Evolutionary conservation across 2,888 invertebrate species (phyloP).

Genomic region (Noctua fimbriata): DNA sequence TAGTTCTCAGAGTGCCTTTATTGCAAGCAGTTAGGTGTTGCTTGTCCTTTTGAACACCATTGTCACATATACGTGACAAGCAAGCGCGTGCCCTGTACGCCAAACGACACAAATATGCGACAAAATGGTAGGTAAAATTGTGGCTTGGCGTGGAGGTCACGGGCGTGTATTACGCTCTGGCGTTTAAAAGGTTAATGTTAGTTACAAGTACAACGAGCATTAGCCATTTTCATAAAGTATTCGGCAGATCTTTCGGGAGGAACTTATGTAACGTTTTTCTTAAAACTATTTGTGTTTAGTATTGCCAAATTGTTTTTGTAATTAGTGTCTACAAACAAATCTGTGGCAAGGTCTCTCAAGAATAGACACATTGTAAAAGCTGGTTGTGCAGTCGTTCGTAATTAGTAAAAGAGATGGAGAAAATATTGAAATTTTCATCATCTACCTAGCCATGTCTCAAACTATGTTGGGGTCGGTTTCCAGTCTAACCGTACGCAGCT

Average conservation of each 20-base stretch:
- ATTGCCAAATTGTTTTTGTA: slow-evolving; percentile 39
- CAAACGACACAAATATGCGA: too few species aligned
- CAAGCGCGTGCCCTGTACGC: too few species aligned
- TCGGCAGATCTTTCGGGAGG: not conserved
- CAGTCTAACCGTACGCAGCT: not conserved
- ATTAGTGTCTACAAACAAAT: slow-evolving; percentile 22
- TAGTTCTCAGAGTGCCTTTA: not conserved
- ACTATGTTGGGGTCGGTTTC: not conserved
- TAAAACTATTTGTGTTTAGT: not conserved
- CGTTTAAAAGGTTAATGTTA: too few species aligned
- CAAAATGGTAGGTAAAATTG: too few species aligned
- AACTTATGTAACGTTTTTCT: slow-evolving; percentile 5
- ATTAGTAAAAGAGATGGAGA: not conserved
- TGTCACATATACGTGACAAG: too few species aligned
- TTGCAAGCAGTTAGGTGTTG: not conserved
- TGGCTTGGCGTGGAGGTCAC: too few species aligned
- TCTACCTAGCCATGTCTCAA: not conserved
- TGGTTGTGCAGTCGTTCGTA: not conserved
- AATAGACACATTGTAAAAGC: slow-evolving; percentile 13
- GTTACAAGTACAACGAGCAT: not conserved
- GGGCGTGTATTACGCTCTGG: too few species aligned
- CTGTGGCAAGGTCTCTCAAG: slow-evolving; percentile 22
- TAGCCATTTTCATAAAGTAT: not conserved
- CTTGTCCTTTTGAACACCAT: too few species aligned
- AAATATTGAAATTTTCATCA: not conserved